phyloP scores from a whole-genome alignment of 2,888 invertebrate genomes.

The Gandaritis pyraliata region DNA sequence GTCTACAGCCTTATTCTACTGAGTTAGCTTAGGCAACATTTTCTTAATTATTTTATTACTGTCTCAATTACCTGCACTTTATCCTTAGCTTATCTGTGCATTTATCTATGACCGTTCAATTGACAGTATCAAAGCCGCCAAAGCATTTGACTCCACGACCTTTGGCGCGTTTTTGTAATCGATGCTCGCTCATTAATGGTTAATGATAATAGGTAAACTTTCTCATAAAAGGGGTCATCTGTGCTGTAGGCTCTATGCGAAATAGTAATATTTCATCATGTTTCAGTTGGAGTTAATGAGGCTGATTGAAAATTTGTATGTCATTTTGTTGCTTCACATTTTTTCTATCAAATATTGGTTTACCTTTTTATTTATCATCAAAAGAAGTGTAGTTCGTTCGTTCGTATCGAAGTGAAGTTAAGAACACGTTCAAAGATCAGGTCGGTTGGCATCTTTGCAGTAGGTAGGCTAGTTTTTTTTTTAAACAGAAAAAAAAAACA shows the following conservation, averaged over 20 bases:
- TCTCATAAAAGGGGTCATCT: constrained; percentile 35
- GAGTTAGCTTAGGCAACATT: too few species aligned
- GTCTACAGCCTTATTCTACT: too few species aligned
- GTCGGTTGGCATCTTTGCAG: too few species aligned
- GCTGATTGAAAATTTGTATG: constrained; percentile 8
- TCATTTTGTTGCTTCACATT: not conserved
- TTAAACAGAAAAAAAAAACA: too few species aligned
- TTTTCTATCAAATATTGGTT: not conserved
- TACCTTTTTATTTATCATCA: too few species aligned
- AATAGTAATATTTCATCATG: constrained; percentile 20
- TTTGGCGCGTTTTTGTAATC: constrained; percentile 55
- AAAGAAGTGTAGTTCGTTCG: too few species aligned
- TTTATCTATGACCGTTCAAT: constrained; percentile 37
- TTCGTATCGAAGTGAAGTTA: too few species aligned
- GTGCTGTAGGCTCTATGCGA: constrained; percentile 30
- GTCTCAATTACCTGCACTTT: too few species aligned
- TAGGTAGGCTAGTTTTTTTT: too few species aligned
- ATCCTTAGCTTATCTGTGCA: constrained; percentile 10
- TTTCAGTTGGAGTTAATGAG: constrained; percentile 12
- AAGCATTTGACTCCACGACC: constrained; percentile 61
- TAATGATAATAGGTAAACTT: constrained; percentile 43
- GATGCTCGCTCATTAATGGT: constrained; percentile 56
- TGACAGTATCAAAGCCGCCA: constrained; percentile 54
- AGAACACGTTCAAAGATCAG: too few species aligned
- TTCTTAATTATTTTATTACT: too few species aligned